These are phyloP conservation scores for Dysidea cf. avara DNA, from an alignment of 37 sponge, comb jelly and placozoan genomes.

Conservation along the genomic window DNA sequence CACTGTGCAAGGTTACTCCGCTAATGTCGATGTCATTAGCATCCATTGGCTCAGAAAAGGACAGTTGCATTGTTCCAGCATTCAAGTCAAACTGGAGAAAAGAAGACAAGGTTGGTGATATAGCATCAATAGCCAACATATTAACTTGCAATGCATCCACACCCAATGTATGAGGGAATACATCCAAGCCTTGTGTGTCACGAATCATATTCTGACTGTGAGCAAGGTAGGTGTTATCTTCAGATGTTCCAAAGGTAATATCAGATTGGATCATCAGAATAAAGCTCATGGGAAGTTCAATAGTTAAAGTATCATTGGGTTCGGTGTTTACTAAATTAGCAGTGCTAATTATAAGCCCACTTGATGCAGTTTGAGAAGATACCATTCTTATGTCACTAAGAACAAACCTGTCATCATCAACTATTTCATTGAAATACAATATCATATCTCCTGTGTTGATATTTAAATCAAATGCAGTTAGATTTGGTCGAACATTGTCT, in stretches of 20 bases:
- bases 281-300: slow-evolving; percentile 46
- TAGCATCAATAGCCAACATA: slow-evolving; percentile 35
- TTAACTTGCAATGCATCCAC: slow-evolving; percentile 70
- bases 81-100: slow-evolving; percentile 62
- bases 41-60: slow-evolving; percentile 82
- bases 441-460: slow-evolving; percentile 53
- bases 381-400: slow-evolving; percentile 52
- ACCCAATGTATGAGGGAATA: slow-evolving; percentile 50
- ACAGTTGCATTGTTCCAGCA: slow-evolving; percentile 48
- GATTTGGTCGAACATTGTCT: slow-evolving; percentile 58
- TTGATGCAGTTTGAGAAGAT: slow-evolving; percentile 31
- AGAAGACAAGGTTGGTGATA: slow-evolving; percentile 42
- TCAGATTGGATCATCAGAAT: slow-evolving; percentile 53
- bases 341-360: slow-evolving; percentile 31
- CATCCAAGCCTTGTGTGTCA: slow-evolving; percentile 37
- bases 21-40: slow-evolving; percentile 15
- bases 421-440: slow-evolving; percentile 79
- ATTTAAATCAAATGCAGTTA: slow-evolving; percentile 77
- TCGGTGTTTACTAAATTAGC: slow-evolving; percentile 1
- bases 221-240: slow-evolving; percentile 63
- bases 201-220: slow-evolving; percentile 52
- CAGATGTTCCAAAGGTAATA: slow-evolving; percentile 40
- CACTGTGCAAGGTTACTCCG: slow-evolving; percentile 57
- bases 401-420: slow-evolving; percentile 30
- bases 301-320: slow-evolving; percentile 26